These are phyloP conservation scores for Parnassius orleans DNA, from an alignment of 2,888 invertebrate species.

Conservation along the genomic window DNA sequence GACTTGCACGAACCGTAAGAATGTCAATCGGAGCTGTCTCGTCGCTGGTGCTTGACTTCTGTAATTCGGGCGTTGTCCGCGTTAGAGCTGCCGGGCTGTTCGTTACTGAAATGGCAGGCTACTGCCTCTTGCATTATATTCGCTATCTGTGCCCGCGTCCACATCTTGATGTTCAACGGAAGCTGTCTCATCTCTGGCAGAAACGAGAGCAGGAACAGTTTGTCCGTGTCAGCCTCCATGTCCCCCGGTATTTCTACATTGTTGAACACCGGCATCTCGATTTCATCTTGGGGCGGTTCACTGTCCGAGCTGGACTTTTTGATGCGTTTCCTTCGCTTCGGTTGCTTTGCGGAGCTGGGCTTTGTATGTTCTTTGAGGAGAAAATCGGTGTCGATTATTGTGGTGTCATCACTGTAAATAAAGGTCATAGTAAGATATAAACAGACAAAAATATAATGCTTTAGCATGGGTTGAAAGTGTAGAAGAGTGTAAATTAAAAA, in stretches of 20 bases:
- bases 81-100: conserved; percentile 40
- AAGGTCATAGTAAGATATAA: not conserved
- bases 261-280: conserved; percentile 61
- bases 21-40: conserved; percentile 14
- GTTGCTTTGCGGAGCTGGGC: conserved; percentile 28
- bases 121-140: conserved; percentile 74
- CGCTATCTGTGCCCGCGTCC: conserved; percentile 70
- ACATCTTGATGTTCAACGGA: conserved; percentile 69
- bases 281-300: conserved; percentile 48
- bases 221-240: conserved; percentile 58
- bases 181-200: conserved; percentile 69
- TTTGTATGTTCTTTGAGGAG: conserved; percentile 9
- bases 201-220: conserved; percentile 65
- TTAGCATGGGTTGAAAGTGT: too few species aligned
- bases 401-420: conserved; percentile 24
- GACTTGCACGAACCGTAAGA: too few species aligned
- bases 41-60: conserved; percentile 6
- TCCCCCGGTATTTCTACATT: conserved; percentile 49
- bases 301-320: conserved; percentile 41
- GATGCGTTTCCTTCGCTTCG: conserved; percentile 41
- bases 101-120: conserved; percentile 54
- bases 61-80: not conserved
- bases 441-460: too few species aligned
- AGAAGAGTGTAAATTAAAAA: too few species aligned
- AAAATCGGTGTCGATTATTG: conserved; percentile 7